These are phyloP conservation scores for Sarotherodon lohbergeri DNA, from an alignment of 2,113 vertebrate species.

Conservation along the genomic window DNA sequence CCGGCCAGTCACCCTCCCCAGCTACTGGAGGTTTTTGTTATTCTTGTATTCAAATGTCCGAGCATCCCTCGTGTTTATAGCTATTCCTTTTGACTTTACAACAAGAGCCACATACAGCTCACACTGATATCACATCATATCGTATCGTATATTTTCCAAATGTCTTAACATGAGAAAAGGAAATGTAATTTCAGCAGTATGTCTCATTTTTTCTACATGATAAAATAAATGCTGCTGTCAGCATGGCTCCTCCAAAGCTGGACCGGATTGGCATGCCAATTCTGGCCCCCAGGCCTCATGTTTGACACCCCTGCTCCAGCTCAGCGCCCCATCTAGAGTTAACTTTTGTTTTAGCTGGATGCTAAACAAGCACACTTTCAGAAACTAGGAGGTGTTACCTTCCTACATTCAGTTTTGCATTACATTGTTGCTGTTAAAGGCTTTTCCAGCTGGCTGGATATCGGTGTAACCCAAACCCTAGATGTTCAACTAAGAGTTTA, in stretches of 20 bases:
- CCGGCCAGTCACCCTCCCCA: rapidly evolving
- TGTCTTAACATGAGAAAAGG: not conserved
- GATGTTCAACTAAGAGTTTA: not conserved
- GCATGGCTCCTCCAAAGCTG: no score
- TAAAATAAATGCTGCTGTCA: not conserved
- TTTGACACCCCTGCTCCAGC: not conserved
- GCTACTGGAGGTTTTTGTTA: not conserved
- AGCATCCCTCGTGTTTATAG: not conserved
- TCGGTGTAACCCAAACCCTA: not conserved
- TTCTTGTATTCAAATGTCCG: not conserved
- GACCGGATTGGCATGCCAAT: not conserved
- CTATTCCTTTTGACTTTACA: not conserved
- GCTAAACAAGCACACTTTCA: not conserved
- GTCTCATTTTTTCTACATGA: not conserved
- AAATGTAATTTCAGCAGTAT: not conserved
- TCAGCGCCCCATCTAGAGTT: not conserved
- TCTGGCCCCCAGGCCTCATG: not conserved
- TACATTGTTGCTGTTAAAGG: not conserved
- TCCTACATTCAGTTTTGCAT: not conserved
- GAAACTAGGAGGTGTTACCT: rapidly evolving
- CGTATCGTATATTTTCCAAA: not conserved
- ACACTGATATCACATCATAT: not conserved
- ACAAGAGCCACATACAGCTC: not conserved
- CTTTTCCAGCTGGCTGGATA: not conserved
- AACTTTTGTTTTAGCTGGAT: not conserved